A percentile compares a stretch with the other conserved stretches of the same genome.
Evolutionary conservation across 1,140 invertebrate species (phyloP).

Genomic region (Dryas iulia): DNA sequence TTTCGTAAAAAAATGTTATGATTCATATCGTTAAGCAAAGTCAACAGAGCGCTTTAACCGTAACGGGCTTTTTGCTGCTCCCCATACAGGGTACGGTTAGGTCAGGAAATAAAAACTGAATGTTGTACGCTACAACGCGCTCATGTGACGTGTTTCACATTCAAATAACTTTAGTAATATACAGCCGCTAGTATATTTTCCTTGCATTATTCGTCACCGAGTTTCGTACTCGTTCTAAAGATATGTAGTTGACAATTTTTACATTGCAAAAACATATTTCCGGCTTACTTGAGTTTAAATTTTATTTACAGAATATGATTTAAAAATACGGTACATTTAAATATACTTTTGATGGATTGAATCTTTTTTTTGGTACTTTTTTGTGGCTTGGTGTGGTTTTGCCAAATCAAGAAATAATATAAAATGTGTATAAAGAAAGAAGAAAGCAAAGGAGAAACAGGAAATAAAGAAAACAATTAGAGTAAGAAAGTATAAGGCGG

Average conservation of each 20-base stretch:
- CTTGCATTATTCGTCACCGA: constrained; percentile 17
- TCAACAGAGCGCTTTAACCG: not conserved
- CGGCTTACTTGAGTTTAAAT: too few relatives aligned
- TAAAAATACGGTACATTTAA: too few relatives aligned
- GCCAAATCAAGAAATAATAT: too few relatives aligned
- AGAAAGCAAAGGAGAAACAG: too few relatives aligned
- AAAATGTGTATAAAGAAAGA: too few relatives aligned
- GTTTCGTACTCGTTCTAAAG: constrained; percentile 19
- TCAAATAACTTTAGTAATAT: constrained; percentile 22
- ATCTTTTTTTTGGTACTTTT: too few relatives aligned
- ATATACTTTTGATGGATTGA: too few relatives aligned
- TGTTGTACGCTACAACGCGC: constrained; percentile 20
- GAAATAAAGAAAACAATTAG: too few relatives aligned
- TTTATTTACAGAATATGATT: too few relatives aligned
- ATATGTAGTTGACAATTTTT: not conserved
- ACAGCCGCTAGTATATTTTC: constrained; percentile 16
- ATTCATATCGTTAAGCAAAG: constrained; percentile 3
- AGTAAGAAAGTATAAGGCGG: too few relatives aligned
- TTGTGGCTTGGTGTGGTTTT: too few relatives aligned
- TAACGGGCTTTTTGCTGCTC: not conserved
- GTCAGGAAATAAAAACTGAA: constrained; percentile 29
- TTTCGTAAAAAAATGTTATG: not conserved
- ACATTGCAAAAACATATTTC: not conserved
- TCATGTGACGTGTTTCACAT: constrained; percentile 25
- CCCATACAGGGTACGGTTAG: not conserved